Evolutionary conservation across 2,888 invertebrate species (phyloP).

Genomic region (Dolichomitus sp.): DNA sequence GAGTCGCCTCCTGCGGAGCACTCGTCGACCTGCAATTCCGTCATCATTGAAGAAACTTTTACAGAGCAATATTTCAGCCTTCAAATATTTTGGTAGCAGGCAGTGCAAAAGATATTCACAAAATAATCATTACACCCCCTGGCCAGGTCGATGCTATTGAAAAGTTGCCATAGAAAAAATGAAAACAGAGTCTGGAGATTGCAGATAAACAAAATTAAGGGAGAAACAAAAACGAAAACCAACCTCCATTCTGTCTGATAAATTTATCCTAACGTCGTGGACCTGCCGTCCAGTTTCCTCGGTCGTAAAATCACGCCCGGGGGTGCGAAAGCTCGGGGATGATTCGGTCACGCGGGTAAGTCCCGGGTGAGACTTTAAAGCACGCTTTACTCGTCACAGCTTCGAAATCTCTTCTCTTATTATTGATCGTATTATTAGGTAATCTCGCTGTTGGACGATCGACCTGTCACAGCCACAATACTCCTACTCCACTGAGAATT

Average conservation of each 20-base stretch:
- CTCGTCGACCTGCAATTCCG: conserved; percentile 80
- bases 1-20: conserved; percentile 84
- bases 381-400: conserved; percentile 11
- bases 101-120: neutral
- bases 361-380: conserved; percentile 27
- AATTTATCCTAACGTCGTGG: conserved; percentile 29
- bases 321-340: conserved; percentile 23
- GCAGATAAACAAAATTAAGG: neutral
- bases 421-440: conserved; percentile 78
- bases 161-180: neutral
- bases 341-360: conserved; percentile 7
- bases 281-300: conserved; percentile 30
- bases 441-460: conserved; percentile 78
- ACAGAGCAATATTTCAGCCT: too few species aligned
- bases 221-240: conserved; percentile 60
- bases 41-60: neutral
- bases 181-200: neutral
- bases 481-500: conserved; percentile 78
- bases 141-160: neutral
- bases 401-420: conserved; percentile 48
- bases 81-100: neutral
- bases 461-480: conserved; percentile 78
- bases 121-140: neutral
- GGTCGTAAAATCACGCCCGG: conserved; percentile 26
- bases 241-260: conserved; percentile 76